Evolutionary conservation across 2,797 vertebrate genomes (phyloP), one percentile per base, ranked within the genome.

Genomic region (Erpetoichthys calabaricus): DNA sequence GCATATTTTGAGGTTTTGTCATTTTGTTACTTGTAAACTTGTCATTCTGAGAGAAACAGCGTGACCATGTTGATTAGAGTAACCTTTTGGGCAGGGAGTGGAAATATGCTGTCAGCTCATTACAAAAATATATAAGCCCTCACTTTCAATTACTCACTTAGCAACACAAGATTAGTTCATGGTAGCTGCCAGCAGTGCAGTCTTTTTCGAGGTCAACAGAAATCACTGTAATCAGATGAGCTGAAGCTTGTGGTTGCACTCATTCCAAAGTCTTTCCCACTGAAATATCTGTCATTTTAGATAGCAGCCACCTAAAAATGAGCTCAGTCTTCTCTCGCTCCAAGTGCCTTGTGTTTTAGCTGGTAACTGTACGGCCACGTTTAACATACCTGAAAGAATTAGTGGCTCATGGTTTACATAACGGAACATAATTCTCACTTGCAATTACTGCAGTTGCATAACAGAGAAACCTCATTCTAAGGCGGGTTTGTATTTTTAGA

Each of bases 71-170:
- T 89, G 85, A 92, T 87, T 84, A 84, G 74, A 67, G 68, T 67
- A 73, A 70, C 66, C 0, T 10, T 75, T 65, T 65, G 75, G 75
- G 73, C 66, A 61, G 62, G 59, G 73, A 73, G 80, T 81, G 78
- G 81, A 87, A 86, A 87, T 81, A 77, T 73, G 75, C 82, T 80
- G 85, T 86, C 81, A 80, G 77, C 80, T 88, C 81, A 62, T 86
- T 89, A 86, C 69, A 73, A 81, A 91, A 90, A 90, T 83, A 90
- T 80, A 87, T 87, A 83, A 83, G 69, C 72, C 66, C 81, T 91
- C 87, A 80, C 81, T 82, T 89, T 79, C 83, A 91, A 94, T 94
- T 89, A 90, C 74, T 84, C 78, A 69, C 61, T 73, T 75, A 77
- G 77, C 77, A 79, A 81, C 71, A 70, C 68, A 69, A 82, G 82